Conservation (phyloP, 1,140 invertebrate genomes). For the Drosophila burlai region DNA sequence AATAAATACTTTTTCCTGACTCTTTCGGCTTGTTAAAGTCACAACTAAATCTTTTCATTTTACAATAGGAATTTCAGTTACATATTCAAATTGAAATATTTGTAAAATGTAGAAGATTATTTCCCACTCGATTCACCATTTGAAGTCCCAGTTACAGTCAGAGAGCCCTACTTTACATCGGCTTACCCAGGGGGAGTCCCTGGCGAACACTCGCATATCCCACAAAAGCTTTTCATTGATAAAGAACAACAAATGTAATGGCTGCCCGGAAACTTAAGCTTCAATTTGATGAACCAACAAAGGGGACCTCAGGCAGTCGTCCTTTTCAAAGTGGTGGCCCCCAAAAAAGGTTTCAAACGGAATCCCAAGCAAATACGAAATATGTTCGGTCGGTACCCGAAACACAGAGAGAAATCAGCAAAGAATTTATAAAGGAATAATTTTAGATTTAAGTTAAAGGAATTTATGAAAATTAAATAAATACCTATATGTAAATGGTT, state of each 20-base stretch:
- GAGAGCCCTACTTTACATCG: conserved; percentile 23
- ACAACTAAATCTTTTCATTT: no score
- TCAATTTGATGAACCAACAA: conserved; percentile 74
- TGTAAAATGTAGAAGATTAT: background rate
- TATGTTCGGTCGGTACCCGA: conserved; percentile 12
- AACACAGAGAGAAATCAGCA: background rate
- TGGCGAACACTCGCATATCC: conserved; percentile 27
- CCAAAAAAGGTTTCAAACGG: conserved; percentile 56
- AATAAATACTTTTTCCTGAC: no score
- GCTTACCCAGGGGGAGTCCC: conserved; percentile 21
- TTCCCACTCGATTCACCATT: conserved; percentile 2
- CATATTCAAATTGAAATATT: background rate
- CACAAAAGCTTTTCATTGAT: conserved; percentile 44
- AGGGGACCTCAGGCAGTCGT: conserved; percentile 43
- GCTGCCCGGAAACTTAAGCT: conserved; percentile 62
- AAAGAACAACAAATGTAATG: conserved; percentile 64
- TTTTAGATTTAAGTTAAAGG: no score
- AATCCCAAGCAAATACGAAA: conserved; percentile 57
- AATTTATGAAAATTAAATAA: accelerated
- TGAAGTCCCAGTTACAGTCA: background rate
- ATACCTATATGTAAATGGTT: background rate
- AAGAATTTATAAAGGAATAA: no score
- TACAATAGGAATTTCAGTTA: background rate
- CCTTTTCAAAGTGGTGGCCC: conserved; percentile 51
- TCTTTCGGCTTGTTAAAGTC: background rate